phyloP scores from a whole-genome alignment of 2,888 invertebrate species.

The Steinernema hermaphroditum region DNA sequence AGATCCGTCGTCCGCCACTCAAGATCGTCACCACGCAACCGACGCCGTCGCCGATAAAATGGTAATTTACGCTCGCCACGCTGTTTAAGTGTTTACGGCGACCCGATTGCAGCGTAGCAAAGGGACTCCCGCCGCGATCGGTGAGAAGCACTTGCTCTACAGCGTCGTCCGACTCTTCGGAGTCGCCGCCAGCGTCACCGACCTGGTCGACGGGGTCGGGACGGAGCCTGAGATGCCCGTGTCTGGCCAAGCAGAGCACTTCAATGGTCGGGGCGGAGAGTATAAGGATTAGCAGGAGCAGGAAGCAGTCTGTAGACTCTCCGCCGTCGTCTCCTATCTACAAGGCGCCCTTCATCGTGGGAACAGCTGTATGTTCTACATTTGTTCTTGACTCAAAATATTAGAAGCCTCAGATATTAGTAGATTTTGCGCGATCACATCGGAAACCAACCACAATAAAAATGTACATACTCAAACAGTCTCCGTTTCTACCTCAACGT shows the following conservation, averaged over 20 bases:
- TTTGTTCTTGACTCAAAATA: too few relatives aligned
- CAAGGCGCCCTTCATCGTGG: conserved; percentile 23
- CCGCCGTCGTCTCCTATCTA: conserved; percentile 4
- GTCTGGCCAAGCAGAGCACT: conserved; percentile 8
- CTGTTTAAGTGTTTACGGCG: not conserved
- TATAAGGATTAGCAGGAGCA: not conserved
- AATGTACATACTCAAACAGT: too few relatives aligned
- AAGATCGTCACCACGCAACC: conserved; percentile 26
- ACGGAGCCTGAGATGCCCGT: conserved; percentile 10
- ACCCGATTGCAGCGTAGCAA: not conserved
- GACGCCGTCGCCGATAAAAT: not conserved
- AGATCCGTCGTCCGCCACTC: not conserved
- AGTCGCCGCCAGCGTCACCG: conserved; percentile 20
- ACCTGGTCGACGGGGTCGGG: conserved; percentile 9
- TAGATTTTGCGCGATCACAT: too few relatives aligned
- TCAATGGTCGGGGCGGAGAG: not conserved
- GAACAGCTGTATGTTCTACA: not conserved
- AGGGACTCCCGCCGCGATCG: not conserved
- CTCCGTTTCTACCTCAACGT: too few relatives aligned
- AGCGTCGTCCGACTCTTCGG: not conserved
- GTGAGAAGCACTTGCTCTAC: not conserved
- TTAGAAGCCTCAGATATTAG: too few relatives aligned
- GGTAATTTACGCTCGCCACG: not conserved
- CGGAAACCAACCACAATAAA: too few relatives aligned
- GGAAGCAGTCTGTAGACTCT: not conserved